These are phyloP conservation scores for Vanacampus margaritifer DNA, from an alignment of 2,113 vertebrate genomes.

Conservation along the genomic window DNA sequence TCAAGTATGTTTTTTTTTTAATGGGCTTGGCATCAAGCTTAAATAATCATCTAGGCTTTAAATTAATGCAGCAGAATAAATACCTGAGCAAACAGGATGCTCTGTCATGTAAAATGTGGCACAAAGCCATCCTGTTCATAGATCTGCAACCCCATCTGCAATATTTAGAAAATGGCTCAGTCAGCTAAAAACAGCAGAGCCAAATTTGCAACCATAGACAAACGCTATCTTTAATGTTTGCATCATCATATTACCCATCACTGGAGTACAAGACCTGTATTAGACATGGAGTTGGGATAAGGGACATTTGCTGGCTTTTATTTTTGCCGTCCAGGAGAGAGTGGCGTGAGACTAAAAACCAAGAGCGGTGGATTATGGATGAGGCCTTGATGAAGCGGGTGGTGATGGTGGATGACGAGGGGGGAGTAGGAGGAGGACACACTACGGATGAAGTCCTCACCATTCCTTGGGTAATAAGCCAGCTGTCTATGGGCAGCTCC, in stretches of 20 bases:
- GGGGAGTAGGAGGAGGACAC: slow-evolving; percentile 55
- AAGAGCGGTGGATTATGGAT: slow-evolving; percentile 34
- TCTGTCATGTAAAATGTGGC: not conserved
- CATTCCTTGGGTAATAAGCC: slow-evolving; percentile 99
- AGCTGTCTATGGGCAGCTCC: slow-evolving; percentile 98
- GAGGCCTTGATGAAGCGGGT: slow-evolving; percentile 19
- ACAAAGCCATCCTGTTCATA: not conserved
- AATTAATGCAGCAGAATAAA: not conserved
- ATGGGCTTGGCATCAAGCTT: not conserved
- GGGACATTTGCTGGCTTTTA: slow-evolving; percentile 7
- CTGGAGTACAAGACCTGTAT: slow-evolving; percentile 22
- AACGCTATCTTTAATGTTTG: not conserved
- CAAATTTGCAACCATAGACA: not conserved
- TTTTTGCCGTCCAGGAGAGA: slow-evolving; percentile 19
- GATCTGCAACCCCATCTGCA: not conserved
- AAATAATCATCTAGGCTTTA: not conserved
- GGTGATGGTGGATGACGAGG: slow-evolving; percentile 27
- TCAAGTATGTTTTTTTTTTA: not conserved
- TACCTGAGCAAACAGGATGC: not conserved
- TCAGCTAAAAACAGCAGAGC: not conserved
- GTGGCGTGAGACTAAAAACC: slow-evolving; percentile 29
- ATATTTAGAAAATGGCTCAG: not conserved
- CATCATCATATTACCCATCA: slow-evolving; percentile 31
- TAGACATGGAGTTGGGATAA: slow-evolving; percentile 8
- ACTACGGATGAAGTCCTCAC: slow-evolving; percentile 86